These are phyloP conservation scores for Notiomystis cincta DNA, from an alignment of 2,113 vertebrate species.

Conservation along the genomic window DNA sequence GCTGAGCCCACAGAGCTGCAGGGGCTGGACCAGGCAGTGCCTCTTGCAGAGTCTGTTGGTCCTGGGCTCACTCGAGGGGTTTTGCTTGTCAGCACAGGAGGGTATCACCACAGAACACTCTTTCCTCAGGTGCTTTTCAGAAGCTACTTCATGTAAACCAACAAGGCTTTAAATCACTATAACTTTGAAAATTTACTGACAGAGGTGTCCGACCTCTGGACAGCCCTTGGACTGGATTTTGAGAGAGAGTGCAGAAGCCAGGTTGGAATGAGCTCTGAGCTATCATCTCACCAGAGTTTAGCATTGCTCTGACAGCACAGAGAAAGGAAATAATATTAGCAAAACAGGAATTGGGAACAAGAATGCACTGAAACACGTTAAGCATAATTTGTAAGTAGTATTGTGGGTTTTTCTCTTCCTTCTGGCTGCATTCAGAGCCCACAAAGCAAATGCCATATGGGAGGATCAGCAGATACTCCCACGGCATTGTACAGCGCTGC, in stretches of 20 bases:
- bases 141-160: neutral
- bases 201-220: neutral
- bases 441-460: neutral
- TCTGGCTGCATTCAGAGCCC: neutral
- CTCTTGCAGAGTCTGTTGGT: neutral
- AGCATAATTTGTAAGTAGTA: neutral
- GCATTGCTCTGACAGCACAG: neutral
- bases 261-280: neutral
- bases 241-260: neutral
- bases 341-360: neutral
- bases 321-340: neutral
- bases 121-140: neutral
- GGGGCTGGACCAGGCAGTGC: neutral
- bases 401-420: neutral
- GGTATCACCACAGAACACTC: neutral
- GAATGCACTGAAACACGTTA: neutral
- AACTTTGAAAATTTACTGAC: neutral
- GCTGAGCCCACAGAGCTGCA: too few relatives aligned
- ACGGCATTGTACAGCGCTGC: rapidly evolving
- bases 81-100: neutral
- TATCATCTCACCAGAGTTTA: neutral
- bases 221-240: neutral
- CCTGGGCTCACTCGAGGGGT: neutral
- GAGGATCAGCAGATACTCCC: neutral
- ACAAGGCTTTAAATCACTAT: neutral